phyloP scores from a whole-genome alignment of 1,140 invertebrate species.

The Nomia melanderi region DNA sequence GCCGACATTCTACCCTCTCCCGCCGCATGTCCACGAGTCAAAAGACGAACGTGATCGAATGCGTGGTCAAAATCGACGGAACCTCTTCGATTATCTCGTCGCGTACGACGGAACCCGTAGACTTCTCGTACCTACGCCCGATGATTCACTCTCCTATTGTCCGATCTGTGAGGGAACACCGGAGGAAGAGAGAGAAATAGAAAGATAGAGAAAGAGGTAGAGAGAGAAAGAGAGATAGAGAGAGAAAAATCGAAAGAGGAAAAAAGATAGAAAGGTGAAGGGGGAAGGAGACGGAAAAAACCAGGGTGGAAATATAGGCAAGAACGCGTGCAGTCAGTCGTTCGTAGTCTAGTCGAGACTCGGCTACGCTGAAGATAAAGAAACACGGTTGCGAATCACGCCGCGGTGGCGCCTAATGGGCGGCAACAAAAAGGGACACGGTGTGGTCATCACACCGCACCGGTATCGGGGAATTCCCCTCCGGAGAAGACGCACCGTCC shows the following conservation, averaged over 20 bases:
- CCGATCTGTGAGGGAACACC: slow-evolving; percentile 42
- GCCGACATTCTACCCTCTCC: not conserved
- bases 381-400: slow-evolving; percentile 80
- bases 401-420: slow-evolving; percentile 80
- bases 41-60: not conserved
- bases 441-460: slow-evolving; percentile 66
- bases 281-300: slow-evolving; percentile 5
- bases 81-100: slow-evolving; percentile 41
- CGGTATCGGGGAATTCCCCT: slow-evolving; percentile 56
- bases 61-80: slow-evolving; percentile 15
- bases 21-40: not conserved
- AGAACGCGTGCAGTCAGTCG: slow-evolving; percentile 50
- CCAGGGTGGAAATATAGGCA: slow-evolving; percentile 47
- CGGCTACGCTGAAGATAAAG: slow-evolving; percentile 73
- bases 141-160: slow-evolving; percentile 71
- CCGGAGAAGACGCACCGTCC: slow-evolving; percentile 37
- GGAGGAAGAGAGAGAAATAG: not conserved
- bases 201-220: not conserved
- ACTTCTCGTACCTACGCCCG: slow-evolving; percentile 57
- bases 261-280: slow-evolving; percentile 1
- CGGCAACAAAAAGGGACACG: slow-evolving; percentile 76
- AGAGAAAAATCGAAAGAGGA: not conserved
- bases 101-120: slow-evolving; percentile 49
- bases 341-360: slow-evolving; percentile 44
- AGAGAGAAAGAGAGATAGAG: not conserved